Conservation (phyloP, 2,888 invertebrate genomes). For the Agriopis aurantiaria region DNA sequence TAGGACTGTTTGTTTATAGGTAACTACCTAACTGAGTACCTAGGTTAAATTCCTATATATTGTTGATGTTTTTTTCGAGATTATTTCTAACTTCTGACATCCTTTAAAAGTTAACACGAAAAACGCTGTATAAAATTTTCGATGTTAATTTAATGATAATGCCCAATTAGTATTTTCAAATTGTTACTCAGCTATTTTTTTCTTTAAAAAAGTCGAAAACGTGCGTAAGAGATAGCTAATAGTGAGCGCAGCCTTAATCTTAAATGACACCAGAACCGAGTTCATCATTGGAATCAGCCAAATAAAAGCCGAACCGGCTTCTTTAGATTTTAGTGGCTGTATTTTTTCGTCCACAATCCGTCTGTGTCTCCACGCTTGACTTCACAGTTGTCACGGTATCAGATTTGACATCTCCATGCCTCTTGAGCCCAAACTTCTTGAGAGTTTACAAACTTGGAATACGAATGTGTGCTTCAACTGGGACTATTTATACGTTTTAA, state of each 20-base stretch:
- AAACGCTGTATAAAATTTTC: no score
- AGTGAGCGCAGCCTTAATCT: background rate
- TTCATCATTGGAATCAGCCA: constrained; percentile 27
- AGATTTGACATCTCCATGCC: constrained; percentile 40
- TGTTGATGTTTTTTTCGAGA: no score
- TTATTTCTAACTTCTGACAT: no score
- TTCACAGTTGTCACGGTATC: constrained; percentile 41
- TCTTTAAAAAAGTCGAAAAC: no score
- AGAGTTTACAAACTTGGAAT: constrained; percentile 37
- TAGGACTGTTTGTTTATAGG: no score
- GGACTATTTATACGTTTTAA: constrained; percentile 26
- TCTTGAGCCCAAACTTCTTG: constrained; percentile 32
- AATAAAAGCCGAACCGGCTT: constrained; percentile 29
- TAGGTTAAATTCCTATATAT: no score
- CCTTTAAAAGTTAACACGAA: no score
- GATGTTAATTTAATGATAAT: no score
- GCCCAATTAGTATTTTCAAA: no score
- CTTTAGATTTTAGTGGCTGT: constrained; percentile 25
- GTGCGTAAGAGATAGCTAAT: no score
- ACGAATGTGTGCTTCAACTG: constrained; percentile 27
- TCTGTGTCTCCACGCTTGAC: constrained; percentile 35
- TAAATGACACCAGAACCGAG: constrained; percentile 13
- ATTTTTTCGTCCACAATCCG: constrained; percentile 38
- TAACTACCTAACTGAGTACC: no score
- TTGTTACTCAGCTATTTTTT: no score